phyloP scores from a whole-genome alignment of 2,797 vertebrate genomes.

The Tympanoctomys barrerae region DNA sequence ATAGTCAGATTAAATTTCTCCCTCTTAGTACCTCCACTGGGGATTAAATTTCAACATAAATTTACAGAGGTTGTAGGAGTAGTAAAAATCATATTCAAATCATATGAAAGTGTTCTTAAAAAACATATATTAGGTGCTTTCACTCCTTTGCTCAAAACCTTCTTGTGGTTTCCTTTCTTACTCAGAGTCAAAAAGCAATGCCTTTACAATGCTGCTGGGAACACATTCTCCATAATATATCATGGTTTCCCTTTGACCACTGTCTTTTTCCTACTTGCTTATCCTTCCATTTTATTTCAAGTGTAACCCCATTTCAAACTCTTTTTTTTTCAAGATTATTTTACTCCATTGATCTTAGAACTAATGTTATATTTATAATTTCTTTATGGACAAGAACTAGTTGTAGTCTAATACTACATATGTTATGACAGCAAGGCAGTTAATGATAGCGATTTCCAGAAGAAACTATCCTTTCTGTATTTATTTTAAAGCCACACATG shows the following conservation, averaged over 20 bases:
- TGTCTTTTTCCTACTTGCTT: not conserved
- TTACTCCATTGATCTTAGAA: not conserved
- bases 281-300: conserved; percentile 25
- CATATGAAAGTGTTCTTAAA: not conserved
- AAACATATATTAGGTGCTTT: not conserved
- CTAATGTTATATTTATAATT: not conserved
- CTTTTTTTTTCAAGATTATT: not conserved
- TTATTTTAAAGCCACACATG: not conserved
- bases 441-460: conserved; percentile 59
- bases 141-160: not conserved
- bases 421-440: conserved; percentile 63
- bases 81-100: not conserved
- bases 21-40: not conserved
- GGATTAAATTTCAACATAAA: not conserved
- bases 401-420: conserved; percentile 5
- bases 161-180: not conserved
- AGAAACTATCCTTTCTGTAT: not conserved
- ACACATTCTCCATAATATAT: not conserved
- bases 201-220: not conserved
- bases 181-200: not conserved
- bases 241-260: not conserved
- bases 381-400: not conserved
- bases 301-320: not conserved
- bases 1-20: not conserved
- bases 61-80: not conserved